A percentile compares a stretch with the other conserved stretches of the same genome.
Conservation (phyloP, 2,888 invertebrate genomes). For the Acanthococcus lagerstroemiae region DNA sequence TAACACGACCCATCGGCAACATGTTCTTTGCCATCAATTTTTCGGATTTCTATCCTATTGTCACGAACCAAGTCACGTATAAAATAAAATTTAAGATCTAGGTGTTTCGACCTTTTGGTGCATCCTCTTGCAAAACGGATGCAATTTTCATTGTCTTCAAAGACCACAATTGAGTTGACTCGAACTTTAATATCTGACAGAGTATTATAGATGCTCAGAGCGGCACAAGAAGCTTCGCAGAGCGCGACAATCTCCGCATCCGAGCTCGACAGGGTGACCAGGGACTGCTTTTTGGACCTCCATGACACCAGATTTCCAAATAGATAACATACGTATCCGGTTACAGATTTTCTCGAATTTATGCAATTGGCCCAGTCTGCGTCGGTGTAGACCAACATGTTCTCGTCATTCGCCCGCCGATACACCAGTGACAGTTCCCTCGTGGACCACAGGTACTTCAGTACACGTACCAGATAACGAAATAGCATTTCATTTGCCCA, state of each 20-base stretch:
- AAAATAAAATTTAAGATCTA: background rate
- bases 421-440: background rate
- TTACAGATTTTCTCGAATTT: background rate
- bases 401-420: background rate
- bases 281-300: background rate
- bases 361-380: background rate
- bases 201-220: background rate
- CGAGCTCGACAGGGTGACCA: background rate
- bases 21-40: background rate
- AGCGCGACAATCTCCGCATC: background rate
- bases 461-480: background rate
- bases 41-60: background rate
- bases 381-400: background rate
- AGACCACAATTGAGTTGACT: background rate
- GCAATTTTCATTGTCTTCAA: background rate
- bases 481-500: background rate
- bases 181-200: background rate
- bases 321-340: background rate
- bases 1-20: background rate
- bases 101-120: background rate
- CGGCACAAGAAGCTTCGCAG: background rate
- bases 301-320: background rate
- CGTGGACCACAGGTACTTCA: background rate
- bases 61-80: background rate
- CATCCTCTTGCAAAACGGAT: background rate